Evolutionary conservation across 2,888 invertebrate genomes (phyloP), one percentile per base, ranked within the genome.

Genomic region (Allygus modestus): DNA sequence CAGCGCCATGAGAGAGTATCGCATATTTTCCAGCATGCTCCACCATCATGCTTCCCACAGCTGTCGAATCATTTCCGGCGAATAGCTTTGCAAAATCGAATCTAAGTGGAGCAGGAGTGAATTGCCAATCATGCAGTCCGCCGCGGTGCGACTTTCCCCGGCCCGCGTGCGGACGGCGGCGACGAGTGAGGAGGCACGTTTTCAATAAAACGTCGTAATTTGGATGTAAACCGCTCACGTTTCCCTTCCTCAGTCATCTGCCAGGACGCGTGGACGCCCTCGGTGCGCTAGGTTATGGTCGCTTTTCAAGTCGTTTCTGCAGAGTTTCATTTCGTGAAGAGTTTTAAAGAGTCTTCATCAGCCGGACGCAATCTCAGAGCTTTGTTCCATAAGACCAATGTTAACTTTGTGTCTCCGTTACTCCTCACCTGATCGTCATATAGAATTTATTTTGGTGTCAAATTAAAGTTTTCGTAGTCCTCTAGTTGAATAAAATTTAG

Each of bases 81-180:
- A 71, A 71, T 71, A 20, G 71, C 71, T 71, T 41, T 41, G 71
- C 37, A 71, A 71, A 71, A 71, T 41, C 71, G 71, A 71, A 71
- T 20, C 71, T 26, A 71, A 71, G 71, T 71, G 12, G 71, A 41
- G 71, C 71, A 71, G 17, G 28, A 31, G 54, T 23, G 54, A 31
- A 65, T 65, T 65, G 65, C 28, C 65, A 65, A 65, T 65, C 65
- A 65, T 20, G 20, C 0, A 11, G 20, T 0, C 1, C 54, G 20
- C 7, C 23, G 23, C 12, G 1, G 15, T 12, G 65, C 28, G 11
- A 23, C 23, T 58, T 23, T 23, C 58, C 58, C 23, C 58, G 58
- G 5, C 37, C 20, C 12, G 23, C 31, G 28, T 9, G 15, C 5
- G 15, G 1, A 28, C 5, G 4, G 65, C 12, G 1, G 58, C 51